These are phyloP conservation scores for Busseola fusca DNA, from an alignment of 2,888 invertebrate species.

Conservation along the genomic window DNA sequence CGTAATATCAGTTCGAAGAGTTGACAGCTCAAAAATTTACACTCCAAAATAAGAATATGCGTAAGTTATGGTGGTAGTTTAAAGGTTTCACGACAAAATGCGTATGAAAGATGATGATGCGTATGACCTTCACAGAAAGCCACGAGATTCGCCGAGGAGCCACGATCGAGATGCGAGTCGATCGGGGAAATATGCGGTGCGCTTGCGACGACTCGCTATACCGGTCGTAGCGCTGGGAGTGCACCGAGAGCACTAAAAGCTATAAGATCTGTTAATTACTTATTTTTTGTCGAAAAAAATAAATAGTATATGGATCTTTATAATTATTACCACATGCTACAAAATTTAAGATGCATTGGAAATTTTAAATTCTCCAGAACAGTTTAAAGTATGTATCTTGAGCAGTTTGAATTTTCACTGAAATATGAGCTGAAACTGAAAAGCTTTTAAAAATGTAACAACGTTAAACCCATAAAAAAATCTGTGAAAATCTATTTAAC, in stretches of 20 bases:
- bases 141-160: conserved; percentile 56
- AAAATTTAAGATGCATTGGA: not conserved
- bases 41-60: conserved; percentile 58
- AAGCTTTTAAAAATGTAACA: not conserved
- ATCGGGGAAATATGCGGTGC: conserved; percentile 66
- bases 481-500: not conserved
- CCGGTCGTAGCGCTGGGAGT: conserved; percentile 30
- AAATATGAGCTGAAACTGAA: not conserved
- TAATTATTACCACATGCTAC: not conserved
- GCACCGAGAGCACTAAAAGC: conserved; percentile 49
- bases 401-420: not conserved
- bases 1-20: conserved; percentile 45
- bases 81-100: conserved; percentile 67
- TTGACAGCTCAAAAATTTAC: conserved; percentile 64
- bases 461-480: not conserved
- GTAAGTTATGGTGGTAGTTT: conserved; percentile 59
- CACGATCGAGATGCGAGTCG: conserved; percentile 63
- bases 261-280: not conserved
- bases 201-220: conserved; percentile 51
- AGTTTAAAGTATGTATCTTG: not conserved
- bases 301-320: not conserved
- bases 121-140: conserved; percentile 76
- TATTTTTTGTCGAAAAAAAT: not conserved
- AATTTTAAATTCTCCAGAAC: not conserved
- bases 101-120: conserved; percentile 66